Base-by-base conservation (phyloP, 2,797 vertebrate genomes). In the Novumbra hubbsi region DNA sequence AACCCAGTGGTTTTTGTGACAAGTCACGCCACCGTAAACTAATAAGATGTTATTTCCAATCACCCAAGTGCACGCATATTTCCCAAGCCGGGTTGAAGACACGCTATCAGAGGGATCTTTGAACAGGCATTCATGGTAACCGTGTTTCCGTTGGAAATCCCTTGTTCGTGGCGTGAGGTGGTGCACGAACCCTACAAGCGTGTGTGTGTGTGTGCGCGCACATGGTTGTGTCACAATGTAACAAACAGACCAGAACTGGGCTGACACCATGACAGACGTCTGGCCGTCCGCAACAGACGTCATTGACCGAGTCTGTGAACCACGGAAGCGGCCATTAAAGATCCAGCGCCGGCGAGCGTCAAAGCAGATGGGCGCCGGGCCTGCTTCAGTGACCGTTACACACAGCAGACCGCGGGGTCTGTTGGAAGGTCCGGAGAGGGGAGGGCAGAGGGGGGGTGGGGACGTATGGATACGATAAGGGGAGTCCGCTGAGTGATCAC, bases 241-340 rank as follows among this genome's bases (percentile, higher is more conserved):
- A 68, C 50, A 74, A 83, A 79, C 27, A 80, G 83, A 63, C 78
- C 6, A 14, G 67, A 27, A 5, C 14, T 24, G 17, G 69, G 38
- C 69, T 21, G 69, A 55, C 69, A n/a, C 17, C 34, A 49, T 52
- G 69, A 32, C 12, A 49, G 14, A n/a, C 15, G n/a, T n/a, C n/a
- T n/a, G 3, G 19, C 24, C 21, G 27, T 48, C 62, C 73, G 1
- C 48, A 78, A 65, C 83, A 64, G 73, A 88, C 87, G 85, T 89
- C 88, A 86, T 90, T 89, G 87, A 86, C 84, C 69, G 73, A 77
- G 74, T 81, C 80, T 49, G 78, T 86, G 86, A 89, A 88, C 90
- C 89, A 88, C 85, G 78, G 85, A 85, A 66, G 67, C 79, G 80
- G 80, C 76, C 88, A 88, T 90, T 87, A 88, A 81, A 21, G 68